Evolutionary conservation across 2,888 invertebrate species (phyloP), one percentile per base, ranked within the genome.

Genomic region (Tetropium fuscum): DNA sequence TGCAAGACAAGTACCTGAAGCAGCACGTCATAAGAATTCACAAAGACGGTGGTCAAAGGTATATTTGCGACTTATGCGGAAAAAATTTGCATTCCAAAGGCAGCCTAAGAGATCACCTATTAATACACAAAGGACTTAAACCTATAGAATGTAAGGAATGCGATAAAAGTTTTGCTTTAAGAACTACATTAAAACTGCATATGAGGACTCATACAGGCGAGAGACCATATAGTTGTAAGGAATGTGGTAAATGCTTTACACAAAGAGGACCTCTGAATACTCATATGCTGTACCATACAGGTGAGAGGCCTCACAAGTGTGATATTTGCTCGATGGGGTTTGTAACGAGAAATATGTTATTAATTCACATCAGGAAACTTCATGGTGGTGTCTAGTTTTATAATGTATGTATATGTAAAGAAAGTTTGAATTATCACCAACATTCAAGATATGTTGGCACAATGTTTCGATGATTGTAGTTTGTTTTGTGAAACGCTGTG

Each of bases 121-220:
- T 70, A 40, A 66, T 72, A 3, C 78, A 78, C 66, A 76, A 79
- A 0, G 83, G 83, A 1, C 78, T 81, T 49, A 83, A 82, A 61
- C 78, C 82, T 22, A 32, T 70, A 11, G 67, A 83, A 82, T 87
- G 87, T 59, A 82, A 83, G n/a, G 79, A 82, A 53, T 87, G 87
- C 59, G 83, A 83, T 30, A 86, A 86, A 65, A 74, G 83, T 1
- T 87, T 86, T 69, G 84, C 85, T 40, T 82, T 86, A 60, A 83
- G 83, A 59, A 84, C 83, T 58, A 84, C 85, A 0, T 65, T 86
- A 43, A 69, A 70, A 41, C 67, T 69, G 53, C 75, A 76, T 57
- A 68, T 74, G 63, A 84, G 1, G 82, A 70, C 67, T 11, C 74
- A 70, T 60, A 77, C 73, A 7, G 74, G 86, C 8, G 86, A 86